Percentiles rank a stretch among this genome's conserved stretches.
These are phyloP conservation scores for Lindbergichthys nudifrons DNA, from an alignment of 2,797 vertebrate genomes.

Conservation along the genomic window DNA sequence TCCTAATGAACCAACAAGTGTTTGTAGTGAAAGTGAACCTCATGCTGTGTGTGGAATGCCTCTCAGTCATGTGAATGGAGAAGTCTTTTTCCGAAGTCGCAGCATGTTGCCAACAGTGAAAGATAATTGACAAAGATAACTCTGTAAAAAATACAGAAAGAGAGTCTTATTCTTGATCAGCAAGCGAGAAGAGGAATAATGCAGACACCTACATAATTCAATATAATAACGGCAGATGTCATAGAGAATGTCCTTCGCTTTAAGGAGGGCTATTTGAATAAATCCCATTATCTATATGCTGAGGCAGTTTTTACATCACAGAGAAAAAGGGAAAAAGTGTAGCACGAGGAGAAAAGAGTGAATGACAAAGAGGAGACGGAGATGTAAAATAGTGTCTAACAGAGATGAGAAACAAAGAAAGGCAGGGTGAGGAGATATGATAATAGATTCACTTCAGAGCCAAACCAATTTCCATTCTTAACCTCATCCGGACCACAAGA, in stretches of 20 bases:
- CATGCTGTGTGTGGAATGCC: constrained; percentile 8
- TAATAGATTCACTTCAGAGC: constrained; percentile 77
- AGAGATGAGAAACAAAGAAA: constrained; percentile 70
- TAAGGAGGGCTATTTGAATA: constrained; percentile 73
- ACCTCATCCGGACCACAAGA: constrained; percentile 75
- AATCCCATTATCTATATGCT: constrained; percentile 80
- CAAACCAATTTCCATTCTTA: constrained; percentile 80
- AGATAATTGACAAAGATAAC: constrained; percentile 16
- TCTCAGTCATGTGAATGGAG: neutral
- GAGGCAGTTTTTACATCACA: constrained; percentile 73
- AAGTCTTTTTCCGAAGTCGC: neutral
- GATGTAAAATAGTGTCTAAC: constrained; percentile 64
- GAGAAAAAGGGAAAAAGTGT: constrained; percentile 33
- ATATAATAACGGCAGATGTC: constrained; percentile 60
- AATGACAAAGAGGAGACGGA: constrained; percentile 71
- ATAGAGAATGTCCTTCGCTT: constrained; percentile 66
- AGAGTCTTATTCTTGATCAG: constrained; percentile 30
- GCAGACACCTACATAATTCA: constrained; percentile 52
- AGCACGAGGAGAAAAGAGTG: constrained; percentile 25
- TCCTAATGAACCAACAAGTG: constrained; percentile 69
- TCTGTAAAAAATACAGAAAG: constrained; percentile 18
- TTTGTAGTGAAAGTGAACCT: constrained; percentile 37
- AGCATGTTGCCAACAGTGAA: constrained; percentile 6
- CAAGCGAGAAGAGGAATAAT: constrained; percentile 5
- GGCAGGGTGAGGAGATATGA: constrained; percentile 64